Evolutionary conservation across 2,888 invertebrate genomes (phyloP).

Genomic region (Silvanus unidentatus): DNA sequence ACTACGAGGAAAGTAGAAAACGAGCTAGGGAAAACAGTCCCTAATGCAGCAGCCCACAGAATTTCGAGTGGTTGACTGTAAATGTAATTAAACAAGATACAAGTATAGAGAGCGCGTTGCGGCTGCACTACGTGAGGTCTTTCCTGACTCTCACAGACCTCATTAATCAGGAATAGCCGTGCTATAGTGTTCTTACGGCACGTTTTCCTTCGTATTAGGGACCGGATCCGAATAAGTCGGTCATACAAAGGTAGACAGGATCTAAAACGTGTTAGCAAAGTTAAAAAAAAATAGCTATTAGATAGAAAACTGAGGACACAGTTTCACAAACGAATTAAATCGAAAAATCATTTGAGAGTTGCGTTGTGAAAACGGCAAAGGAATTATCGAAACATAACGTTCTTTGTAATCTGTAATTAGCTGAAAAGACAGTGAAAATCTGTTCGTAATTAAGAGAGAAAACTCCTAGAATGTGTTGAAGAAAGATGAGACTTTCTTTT

Average conservation of each 20-base stretch:
- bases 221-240: slow-evolving; percentile 12
- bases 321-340: no score
- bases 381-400: no score
- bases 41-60: not conserved
- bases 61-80: slow-evolving; percentile 15
- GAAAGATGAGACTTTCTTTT: no score
- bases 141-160: slow-evolving; percentile 23
- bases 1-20: not conserved
- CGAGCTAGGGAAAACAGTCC: not conserved
- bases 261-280: not conserved
- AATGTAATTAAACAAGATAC: slow-evolving; percentile 28
- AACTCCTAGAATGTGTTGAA: no score
- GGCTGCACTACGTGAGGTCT: slow-evolving; percentile 25
- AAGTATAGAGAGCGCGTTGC: slow-evolving; percentile 19
- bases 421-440: no score
- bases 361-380: no score
- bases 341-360: no score
- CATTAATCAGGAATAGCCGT: slow-evolving; percentile 27
- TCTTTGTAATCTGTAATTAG: no score
- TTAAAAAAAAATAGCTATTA: not conserved
- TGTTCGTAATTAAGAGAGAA: no score
- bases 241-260: slow-evolving; percentile 4
- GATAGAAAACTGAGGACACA: not conserved
- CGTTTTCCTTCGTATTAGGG: slow-evolving; percentile 17
- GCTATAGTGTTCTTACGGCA: slow-evolving; percentile 17